Evolutionary conservation across 2,113 vertebrate genomes (phyloP).

Genomic region (human (Homo sapiens)): GRCh38 chr12:50577501-50578000

Average conservation of each 20-base stretch:
- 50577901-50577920: not conserved
- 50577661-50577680: not conserved
- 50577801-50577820: not conserved
- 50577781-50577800: too few relatives aligned
- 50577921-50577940: not conserved
- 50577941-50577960: not conserved
- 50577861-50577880: not conserved
- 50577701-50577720: not conserved
- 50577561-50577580: not conserved
- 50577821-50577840: not conserved
- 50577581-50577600: not conserved
- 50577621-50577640: constrained; percentile 16
- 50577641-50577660: not conserved
- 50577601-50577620: not conserved
- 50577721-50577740: not conserved
- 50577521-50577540: too few relatives aligned
- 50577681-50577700: not conserved
- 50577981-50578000: not conserved
- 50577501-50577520: too few relatives aligned
- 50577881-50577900: not conserved
- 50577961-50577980: not conserved
- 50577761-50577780: not conserved
- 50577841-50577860: not conserved
- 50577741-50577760: constrained; percentile 11
- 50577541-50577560: not conserved